phyloP scores from a whole-genome alignment of 2,113 vertebrate genomes.

The Callipepla squamata region DNA sequence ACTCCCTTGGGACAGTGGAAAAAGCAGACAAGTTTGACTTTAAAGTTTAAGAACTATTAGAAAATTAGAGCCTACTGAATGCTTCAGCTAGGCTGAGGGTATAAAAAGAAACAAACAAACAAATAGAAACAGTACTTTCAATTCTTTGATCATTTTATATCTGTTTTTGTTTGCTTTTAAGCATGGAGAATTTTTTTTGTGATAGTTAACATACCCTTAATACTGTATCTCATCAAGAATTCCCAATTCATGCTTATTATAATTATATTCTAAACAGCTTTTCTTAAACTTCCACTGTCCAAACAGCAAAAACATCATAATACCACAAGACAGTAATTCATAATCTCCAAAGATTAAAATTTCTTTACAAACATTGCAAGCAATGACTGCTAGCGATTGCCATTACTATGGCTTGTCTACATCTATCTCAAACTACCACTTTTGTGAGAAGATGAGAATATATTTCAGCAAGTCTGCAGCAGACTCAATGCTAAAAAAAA shows the following conservation, averaged over 20 bases:
- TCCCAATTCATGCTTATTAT: neutral
- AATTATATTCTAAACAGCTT: neutral
- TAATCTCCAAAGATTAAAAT: neutral
- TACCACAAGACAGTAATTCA: neutral
- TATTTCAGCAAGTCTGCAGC: neutral
- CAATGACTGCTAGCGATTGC: neutral
- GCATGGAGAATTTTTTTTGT: neutral
- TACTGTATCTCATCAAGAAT: neutral
- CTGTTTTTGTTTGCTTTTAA: neutral
- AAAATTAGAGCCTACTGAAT: neutral
- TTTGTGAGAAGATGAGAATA: neutral
- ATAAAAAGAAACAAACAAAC: neutral
- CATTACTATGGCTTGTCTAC: neutral
- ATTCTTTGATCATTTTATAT: neutral
- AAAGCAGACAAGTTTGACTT: rapidly evolving
- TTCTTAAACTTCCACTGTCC: neutral
- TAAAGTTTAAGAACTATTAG: neutral
- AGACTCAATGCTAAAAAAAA: neutral
- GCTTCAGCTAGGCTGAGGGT: neutral
- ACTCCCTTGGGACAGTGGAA: neutral
- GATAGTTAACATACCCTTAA: neutral
- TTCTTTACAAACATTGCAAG: neutral
- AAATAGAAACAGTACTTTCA: too few relatives aligned
- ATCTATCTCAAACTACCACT: neutral
- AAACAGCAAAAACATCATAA: neutral